Evolutionary conservation across 2,797 vertebrate species (phyloP).

Genomic region (Natrix natrix): DNA sequence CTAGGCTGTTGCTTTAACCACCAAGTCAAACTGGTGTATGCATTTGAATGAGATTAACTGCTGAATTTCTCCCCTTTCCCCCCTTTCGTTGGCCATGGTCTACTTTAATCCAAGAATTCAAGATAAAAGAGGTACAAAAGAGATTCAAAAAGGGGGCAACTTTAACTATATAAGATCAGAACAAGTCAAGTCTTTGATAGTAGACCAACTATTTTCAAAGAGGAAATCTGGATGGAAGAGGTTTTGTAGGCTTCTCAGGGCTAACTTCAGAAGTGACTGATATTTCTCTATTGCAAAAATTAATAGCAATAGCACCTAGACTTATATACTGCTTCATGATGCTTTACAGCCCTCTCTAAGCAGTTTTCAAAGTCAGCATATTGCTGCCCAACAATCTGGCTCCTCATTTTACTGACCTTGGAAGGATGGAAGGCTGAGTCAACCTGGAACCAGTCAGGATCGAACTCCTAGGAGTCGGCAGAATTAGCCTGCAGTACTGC

Average conservation of each 20-base stretch:
- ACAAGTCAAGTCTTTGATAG: constrained; percentile 6
- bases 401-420: too few relatives aligned
- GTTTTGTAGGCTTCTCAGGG: constrained; percentile 1
- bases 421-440: too few relatives aligned
- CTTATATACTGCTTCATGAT: too few relatives aligned
- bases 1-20: neutral
- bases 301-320: neutral
- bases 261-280: constrained; percentile 9
- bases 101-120: neutral
- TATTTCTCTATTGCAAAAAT: neutral
- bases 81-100: neutral
- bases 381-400: too few relatives aligned
- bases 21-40: neutral
- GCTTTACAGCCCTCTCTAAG: too few relatives aligned
- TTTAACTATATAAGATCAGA: neutral
- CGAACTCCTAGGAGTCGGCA: too few relatives aligned
- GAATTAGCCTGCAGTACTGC: too few relatives aligned
- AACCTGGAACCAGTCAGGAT: too few relatives aligned
- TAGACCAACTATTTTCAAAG: neutral
- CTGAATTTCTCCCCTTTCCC: neutral
- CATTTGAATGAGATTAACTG: constrained; percentile 10
- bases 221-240: neutral
- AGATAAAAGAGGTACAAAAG: neutral
- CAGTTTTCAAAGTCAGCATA: too few relatives aligned
- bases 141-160: neutral